These are phyloP conservation scores for Tupiocoris notatus DNA, from an alignment of 2,888 invertebrate genomes.

Conservation along the genomic window DNA sequence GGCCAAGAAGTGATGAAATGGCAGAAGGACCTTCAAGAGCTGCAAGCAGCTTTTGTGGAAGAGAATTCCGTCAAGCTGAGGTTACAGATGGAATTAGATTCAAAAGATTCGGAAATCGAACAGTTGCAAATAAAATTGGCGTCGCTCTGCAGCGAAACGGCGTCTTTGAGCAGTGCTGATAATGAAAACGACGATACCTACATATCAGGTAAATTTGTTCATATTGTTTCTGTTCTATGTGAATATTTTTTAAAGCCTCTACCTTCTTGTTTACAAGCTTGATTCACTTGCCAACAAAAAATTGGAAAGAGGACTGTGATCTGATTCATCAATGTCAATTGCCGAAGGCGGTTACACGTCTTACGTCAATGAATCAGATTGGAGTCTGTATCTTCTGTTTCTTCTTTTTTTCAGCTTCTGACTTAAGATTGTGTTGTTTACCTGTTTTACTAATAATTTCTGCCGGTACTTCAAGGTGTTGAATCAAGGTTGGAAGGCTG, in stretches of 20 bases:
- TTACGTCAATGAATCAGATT: too few relatives aligned
- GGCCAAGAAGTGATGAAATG: slow-evolving; percentile 80
- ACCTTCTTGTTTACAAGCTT: too few relatives aligned
- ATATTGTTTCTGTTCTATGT: neutral
- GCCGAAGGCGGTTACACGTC: too few relatives aligned
- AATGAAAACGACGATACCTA: slow-evolving; percentile 62
- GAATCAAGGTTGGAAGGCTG: slow-evolving; percentile 79
- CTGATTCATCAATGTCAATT: too few relatives aligned
- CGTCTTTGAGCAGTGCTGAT: slow-evolving; percentile 86
- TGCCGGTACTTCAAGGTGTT: slow-evolving; percentile 45
- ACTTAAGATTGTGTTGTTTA: too few relatives aligned
- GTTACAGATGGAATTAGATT: slow-evolving; percentile 93
- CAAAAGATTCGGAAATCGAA: slow-evolving; percentile 95
- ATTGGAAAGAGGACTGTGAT: too few relatives aligned
- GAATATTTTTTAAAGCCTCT: too few relatives aligned
- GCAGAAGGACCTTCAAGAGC: slow-evolving; percentile 82
- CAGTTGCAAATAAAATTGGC: slow-evolving; percentile 83
- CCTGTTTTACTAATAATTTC: too few relatives aligned
- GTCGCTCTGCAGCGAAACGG: slow-evolving; percentile 78
- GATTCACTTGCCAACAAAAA: too few relatives aligned
- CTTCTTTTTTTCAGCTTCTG: slow-evolving; percentile 1
- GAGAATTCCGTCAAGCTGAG: slow-evolving; percentile 74
- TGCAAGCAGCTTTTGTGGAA: slow-evolving; percentile 76
- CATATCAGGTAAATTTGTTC: slow-evolving; percentile 48
- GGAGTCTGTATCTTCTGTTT: too few relatives aligned